Evolutionary conservation across 37 sponge, comb jelly and placozoan species (phyloP), one percentile per base, ranked within the genome.

Genomic region (Beroe ovata): DNA sequence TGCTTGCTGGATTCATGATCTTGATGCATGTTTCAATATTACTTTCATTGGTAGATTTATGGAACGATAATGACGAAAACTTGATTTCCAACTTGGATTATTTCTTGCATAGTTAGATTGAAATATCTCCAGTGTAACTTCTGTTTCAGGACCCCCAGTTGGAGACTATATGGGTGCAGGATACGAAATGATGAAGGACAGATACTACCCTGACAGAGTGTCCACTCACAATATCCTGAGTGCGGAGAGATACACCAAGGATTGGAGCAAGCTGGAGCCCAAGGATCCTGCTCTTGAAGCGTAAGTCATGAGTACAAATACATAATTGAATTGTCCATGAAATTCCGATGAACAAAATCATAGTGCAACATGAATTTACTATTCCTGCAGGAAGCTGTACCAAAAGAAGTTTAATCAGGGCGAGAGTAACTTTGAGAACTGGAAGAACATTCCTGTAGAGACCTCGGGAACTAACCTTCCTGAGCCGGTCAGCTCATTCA

Each of bases 341-440:
- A 58, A 58, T 58, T 18, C 59, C 59, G 11, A 58, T n/a, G n/a
- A n/a, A n/a, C n/a, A n/a, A n/a, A 47, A 47, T 47, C 6, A 47
- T 6, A 11, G 54, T 11, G 11, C 11, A 47, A 16, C 54, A 47
- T 16, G 54, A 47, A 47, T 6, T 47, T 47, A 47, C 54, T 47
- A 11, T 47, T 47, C 36, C 16, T 23, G 20, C 84, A 77, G 84
- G 19, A 81, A 89, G 6, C 90, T 97, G 19, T 97, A 95, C 64
- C 66, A 84, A 22, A 94, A 94, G 0, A 81, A 95, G 88, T 66
- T 66, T 18, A 30, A 29, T 4, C 90, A 91, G 0, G 93, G 91
- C 38, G 95, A 95, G 28, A 94, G 95, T 81, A 95, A 97, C 92
- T 97, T 97, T 91, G 93, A 93, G 88, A 94, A 94, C 35, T 97